Percentiles rank a stretch among this genome's conserved stretches.
Evolutionary conservation across 2,888 invertebrate genomes (phyloP).

Genomic region (Chymomyza caudatula): DNA sequence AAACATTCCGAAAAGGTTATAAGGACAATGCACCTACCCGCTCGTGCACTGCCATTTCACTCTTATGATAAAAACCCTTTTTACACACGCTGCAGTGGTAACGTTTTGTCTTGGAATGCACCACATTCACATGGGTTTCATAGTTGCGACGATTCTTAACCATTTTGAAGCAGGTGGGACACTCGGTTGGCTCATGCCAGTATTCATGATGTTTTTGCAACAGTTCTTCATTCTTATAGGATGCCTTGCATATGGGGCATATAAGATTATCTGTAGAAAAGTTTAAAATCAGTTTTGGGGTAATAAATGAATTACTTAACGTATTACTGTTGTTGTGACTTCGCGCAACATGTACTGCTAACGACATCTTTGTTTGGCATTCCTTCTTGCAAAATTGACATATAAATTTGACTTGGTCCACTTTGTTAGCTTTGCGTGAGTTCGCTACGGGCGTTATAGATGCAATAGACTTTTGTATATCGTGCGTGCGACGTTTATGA

Average conservation of each 20-base stretch:
- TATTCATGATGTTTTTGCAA: slow-evolving; percentile 67
- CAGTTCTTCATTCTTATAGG: slow-evolving; percentile 56
- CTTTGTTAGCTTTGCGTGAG: background rate
- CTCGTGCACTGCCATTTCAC: slow-evolving; percentile 72
- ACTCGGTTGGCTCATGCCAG: slow-evolving; percentile 66
- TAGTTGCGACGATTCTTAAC: slow-evolving; percentile 72
- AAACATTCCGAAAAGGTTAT: background rate
- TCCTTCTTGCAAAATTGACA: slow-evolving; percentile 75
- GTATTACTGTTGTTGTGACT: slow-evolving; percentile 74
- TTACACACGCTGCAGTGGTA: slow-evolving; percentile 69
- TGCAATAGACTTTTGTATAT: background rate
- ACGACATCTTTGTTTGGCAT: slow-evolving; percentile 73
- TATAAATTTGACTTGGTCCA: slow-evolving; percentile 27
- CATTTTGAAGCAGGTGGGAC: slow-evolving; percentile 62
- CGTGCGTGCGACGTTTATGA: slow-evolving; percentile 65
- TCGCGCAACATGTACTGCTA: slow-evolving; percentile 75
- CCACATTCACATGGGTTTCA: slow-evolving; percentile 67
- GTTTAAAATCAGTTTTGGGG: background rate
- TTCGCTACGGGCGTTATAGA: slow-evolving; percentile 3
- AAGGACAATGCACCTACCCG: slow-evolving; percentile 28
- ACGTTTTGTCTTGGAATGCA: slow-evolving; percentile 71
- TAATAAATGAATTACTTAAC: rapidly evolving
- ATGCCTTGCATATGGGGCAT: slow-evolving; percentile 62
- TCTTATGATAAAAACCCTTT: slow-evolving; percentile 75
- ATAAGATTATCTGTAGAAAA: slow-evolving; percentile 49